Conservation (phyloP, 2,113 vertebrate species). For the Rhinolophus sinicus region DNA sequence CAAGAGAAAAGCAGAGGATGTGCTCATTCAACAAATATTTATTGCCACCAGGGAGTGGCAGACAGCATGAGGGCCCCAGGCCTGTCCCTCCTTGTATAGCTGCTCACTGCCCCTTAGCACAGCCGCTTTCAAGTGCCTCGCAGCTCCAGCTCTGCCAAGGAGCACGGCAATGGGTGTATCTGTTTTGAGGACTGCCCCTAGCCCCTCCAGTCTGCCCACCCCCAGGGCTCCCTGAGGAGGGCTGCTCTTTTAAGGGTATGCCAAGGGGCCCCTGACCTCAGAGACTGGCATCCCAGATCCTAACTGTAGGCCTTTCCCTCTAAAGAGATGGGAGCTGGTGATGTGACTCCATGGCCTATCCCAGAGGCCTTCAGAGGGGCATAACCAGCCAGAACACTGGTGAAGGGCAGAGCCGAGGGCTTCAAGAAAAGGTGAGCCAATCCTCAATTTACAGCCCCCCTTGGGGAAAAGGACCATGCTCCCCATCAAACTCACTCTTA, state of each 20-base stretch:
- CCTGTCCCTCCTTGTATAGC: not conserved
- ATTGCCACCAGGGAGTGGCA: not conserved
- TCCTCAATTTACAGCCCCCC: not conserved
- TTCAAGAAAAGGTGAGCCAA: not conserved
- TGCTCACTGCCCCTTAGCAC: not conserved
- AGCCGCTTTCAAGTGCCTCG: not conserved
- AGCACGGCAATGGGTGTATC: not conserved
- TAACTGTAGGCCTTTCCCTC: not conserved
- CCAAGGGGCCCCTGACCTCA: not conserved
- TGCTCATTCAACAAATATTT: not conserved
- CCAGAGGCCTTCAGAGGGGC: not conserved
- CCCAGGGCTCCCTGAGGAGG: not conserved
- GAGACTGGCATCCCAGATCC: not conserved
- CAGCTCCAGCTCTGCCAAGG: not conserved
- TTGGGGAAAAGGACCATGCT: not conserved
- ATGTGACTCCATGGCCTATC: not conserved
- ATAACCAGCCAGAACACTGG: not conserved
- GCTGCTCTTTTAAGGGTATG: not conserved
- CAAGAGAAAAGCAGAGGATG: constrained; percentile 3
- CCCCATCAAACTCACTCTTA: not conserved
- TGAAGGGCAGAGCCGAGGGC: not conserved
- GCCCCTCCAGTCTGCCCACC: not conserved
- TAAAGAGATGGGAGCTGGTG: not conserved
- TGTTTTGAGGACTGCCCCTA: not conserved
- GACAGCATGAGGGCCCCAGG: not conserved